phyloP scores from a whole-genome alignment of 2,113 vertebrate species.

The Aix galericulata region DNA sequence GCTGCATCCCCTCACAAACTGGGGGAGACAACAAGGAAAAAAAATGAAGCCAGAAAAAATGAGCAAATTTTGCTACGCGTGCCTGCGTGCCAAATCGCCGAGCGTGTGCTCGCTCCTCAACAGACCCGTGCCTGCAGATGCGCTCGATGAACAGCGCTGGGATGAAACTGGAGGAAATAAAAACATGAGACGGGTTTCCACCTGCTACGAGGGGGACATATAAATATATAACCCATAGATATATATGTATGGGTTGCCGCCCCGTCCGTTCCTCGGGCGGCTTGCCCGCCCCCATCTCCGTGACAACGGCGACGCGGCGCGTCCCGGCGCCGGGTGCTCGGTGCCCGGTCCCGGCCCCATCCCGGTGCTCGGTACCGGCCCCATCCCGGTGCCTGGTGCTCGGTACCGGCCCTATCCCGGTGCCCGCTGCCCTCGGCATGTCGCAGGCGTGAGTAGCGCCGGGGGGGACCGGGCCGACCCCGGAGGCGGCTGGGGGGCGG shows the following conservation, averaged over 20 bases:
- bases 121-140: rapidly evolving
- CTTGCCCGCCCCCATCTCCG: conserved; percentile 1
- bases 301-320: conserved; percentile 8
- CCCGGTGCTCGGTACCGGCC: too few relatives aligned
- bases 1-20: not conserved
- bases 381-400: too few relatives aligned
- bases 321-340: too few relatives aligned
- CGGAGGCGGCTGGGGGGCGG: too few relatives aligned
- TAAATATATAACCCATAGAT: too few relatives aligned
- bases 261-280: too few relatives aligned
- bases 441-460: conserved; percentile 67
- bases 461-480: not conserved
- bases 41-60: not conserved
- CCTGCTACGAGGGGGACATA: rapidly evolving
- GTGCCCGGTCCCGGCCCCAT: too few relatives aligned
- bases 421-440: not conserved
- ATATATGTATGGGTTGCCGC: too few relatives aligned
- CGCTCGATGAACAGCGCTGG: rapidly evolving
- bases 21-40: too few relatives aligned
- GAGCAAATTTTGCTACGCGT: not conserved
- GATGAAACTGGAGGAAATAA: not conserved
- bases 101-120: not conserved
- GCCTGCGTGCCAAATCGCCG: too few relatives aligned
- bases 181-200: not conserved
- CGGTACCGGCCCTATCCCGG: too few relatives aligned